Evolutionary conservation across 2,797 vertebrate species (phyloP).

Genomic region (Darevskia mixta): DNA sequence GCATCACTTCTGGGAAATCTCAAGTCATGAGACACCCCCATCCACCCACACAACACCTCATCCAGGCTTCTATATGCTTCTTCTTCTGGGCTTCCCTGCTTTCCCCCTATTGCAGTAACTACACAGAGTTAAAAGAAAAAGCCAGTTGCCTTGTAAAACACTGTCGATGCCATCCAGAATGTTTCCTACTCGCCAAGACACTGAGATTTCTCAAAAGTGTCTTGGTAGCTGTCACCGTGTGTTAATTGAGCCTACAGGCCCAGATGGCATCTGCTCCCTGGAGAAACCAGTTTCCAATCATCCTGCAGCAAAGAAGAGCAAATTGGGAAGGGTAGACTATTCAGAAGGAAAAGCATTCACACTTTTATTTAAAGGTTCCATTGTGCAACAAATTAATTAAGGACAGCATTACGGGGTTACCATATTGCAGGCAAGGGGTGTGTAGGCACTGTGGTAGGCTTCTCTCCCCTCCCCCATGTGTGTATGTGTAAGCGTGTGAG

Average conservation of each 20-base stretch:
- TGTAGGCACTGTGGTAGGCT: neutral
- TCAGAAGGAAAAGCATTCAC: neutral
- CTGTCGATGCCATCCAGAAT: conserved; percentile 65
- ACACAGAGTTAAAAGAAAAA: conserved; percentile 34
- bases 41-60: neutral
- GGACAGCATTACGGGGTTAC: no score
- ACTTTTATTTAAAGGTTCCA: neutral
- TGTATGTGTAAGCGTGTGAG: no score
- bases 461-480: no score
- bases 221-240: conserved; percentile 79
- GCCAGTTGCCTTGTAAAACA: conserved; percentile 70
- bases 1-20: conserved; percentile 1
- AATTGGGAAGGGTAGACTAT: conserved; percentile 1
- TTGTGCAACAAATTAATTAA: neutral
- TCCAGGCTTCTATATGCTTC: neutral
- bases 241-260: conserved; percentile 77
- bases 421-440: neutral
- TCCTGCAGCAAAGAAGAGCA: conserved; percentile 48
- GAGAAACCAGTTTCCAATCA: conserved; percentile 38
- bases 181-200: conserved; percentile 74
- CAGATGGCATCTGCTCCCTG: conserved; percentile 73
- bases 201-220: conserved; percentile 67
- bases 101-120: neutral
- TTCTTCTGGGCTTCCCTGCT: neutral
- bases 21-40: neutral